A percentile compares a stretch with the other conserved stretches of the same genome.
Conservation (phyloP, 2,888 invertebrate genomes). For the Trissolcus japonicus region DNA sequence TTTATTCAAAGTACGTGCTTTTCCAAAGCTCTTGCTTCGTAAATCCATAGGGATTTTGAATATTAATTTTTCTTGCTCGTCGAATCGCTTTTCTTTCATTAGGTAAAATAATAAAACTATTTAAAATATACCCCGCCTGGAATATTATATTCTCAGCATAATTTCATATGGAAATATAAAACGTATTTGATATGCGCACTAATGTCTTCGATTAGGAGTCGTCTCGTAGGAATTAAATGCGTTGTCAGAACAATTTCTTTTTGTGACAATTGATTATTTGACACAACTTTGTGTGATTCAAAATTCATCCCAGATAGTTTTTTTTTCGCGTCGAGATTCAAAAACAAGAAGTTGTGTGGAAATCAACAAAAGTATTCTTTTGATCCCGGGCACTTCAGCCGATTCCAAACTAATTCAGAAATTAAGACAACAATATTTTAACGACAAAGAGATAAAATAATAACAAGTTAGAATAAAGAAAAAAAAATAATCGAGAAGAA, state of each 20-base stretch:
- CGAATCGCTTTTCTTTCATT: too few species aligned
- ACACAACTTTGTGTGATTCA: neutral
- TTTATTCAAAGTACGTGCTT: too few species aligned
- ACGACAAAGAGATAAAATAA: conserved; percentile 28
- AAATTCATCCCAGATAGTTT: conserved; percentile 7
- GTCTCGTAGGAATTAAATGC: too few species aligned
- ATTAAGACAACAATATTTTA: neutral
- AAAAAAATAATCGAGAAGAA: neutral
- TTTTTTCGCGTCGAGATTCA: conserved; percentile 37
- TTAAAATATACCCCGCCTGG: neutral
- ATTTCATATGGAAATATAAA: neutral
- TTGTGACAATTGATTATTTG: neutral
- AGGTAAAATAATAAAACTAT: too few species aligned
- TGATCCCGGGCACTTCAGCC: too few species aligned
- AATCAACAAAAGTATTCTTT: conserved; percentile 6
- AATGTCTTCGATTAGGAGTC: conserved; percentile 5
- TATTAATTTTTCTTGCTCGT: too few species aligned
- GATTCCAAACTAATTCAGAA: conserved; percentile 5
- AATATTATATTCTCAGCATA: too few species aligned
- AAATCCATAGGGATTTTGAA: too few species aligned
- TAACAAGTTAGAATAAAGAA: conserved; percentile 1
- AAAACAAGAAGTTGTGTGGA: neutral
- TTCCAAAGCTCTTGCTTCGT: too few species aligned
- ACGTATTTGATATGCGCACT: neutral
- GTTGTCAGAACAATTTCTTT: conserved; percentile 2